These are phyloP conservation scores for Astreopora myriophthalma DNA, from an alignment of 64 coral and sea anemone species.

Conservation along the genomic window DNA sequence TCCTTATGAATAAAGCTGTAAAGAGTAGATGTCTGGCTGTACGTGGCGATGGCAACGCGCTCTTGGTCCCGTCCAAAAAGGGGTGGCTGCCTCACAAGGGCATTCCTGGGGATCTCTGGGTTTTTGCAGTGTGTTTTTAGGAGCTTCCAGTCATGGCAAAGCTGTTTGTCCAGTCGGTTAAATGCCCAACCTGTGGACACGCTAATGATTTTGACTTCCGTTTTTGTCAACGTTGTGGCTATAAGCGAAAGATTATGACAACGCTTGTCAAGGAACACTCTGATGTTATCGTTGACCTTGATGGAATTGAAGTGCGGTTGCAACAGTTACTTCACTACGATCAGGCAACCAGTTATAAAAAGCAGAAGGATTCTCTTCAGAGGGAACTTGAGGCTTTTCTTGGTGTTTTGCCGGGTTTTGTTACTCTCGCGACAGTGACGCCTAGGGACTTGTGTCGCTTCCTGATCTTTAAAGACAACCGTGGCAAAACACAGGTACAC, in stretches of 20 bases:
- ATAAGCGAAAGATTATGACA: neutral
- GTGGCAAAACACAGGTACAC: too few species aligned
- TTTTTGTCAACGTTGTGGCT: slow-evolving; percentile 55
- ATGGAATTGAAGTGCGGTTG: slow-evolving; percentile 4
- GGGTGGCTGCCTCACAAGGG: neutral
- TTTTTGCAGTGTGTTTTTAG: neutral
- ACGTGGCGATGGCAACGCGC: neutral
- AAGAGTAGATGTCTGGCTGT: neutral
- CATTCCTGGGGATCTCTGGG: slow-evolving; percentile 33
- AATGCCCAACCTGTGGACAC: neutral
- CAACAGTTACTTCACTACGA: slow-evolving; percentile 30
- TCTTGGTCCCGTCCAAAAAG: neutral
- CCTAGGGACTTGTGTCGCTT: too few species aligned
- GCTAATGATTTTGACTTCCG: slow-evolving; percentile 20
- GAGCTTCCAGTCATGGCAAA: neutral
- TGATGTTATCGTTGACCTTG: neutral
- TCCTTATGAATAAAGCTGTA: neutral
- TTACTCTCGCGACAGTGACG: neutral
- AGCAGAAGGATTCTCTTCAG: slow-evolving; percentile 36
- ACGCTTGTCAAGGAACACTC: neutral
- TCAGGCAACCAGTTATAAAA: slow-evolving; percentile 34
- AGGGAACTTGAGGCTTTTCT: slow-evolving; percentile 30
- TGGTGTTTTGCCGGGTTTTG: neutral
- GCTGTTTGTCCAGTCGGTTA: neutral
- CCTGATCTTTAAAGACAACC: too few species aligned